These are phyloP conservation scores for Mastomys coucha DNA, from an alignment of 2,113 vertebrate genomes.

Conservation along the genomic window DNA sequence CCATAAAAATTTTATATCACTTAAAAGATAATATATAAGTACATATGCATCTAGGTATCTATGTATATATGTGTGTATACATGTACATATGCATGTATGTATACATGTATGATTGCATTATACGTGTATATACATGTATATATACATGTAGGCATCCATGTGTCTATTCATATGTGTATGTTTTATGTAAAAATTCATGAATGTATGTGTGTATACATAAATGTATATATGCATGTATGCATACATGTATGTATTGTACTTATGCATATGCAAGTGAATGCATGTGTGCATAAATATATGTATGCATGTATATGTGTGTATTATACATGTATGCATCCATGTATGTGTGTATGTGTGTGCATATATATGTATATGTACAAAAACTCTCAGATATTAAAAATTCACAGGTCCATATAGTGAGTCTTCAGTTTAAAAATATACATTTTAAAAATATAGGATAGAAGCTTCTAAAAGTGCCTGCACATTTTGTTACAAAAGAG, in stretches of 20 bases:
- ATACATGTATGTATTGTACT: not conserved
- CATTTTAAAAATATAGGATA: conserved; percentile 20
- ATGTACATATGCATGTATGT: too few species aligned
- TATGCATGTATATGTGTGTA: not conserved
- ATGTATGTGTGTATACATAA: not conserved
- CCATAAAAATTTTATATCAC: not conserved
- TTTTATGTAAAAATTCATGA: not conserved
- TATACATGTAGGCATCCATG: not conserved
- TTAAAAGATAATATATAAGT: conserved; percentile 12
- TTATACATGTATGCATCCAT: not conserved
- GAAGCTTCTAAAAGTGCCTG: not conserved
- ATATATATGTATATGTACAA: not conserved
- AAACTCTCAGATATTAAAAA: not conserved
- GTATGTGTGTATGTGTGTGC: too few species aligned
- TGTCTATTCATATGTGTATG: not conserved
- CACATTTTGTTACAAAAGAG: not conserved
- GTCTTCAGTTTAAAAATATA: not conserved
- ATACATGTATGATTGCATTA: too few species aligned
- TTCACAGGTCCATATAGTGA: not conserved
- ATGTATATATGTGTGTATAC: not conserved
- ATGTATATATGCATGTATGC: not conserved
- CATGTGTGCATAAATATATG: not conserved
- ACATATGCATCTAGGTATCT: not conserved
- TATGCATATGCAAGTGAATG: not conserved
- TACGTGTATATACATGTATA: not conserved